phyloP scores from a whole-genome alignment of 2,797 vertebrate species.

The Huso huso region DNA sequence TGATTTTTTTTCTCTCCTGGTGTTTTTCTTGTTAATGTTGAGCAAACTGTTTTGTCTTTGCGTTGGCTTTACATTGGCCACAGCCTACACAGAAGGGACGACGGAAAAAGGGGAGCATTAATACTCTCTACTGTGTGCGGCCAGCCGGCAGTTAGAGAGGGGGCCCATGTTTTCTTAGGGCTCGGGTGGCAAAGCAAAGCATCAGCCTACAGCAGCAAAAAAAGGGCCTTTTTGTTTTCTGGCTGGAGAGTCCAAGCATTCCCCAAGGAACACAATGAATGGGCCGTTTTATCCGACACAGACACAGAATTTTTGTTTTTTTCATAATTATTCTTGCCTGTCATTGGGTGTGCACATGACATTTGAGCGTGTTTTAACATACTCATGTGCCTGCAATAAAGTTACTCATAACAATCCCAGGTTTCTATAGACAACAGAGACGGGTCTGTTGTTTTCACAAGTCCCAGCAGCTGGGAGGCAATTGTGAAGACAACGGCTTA shows the following conservation, averaged over 20 bases:
- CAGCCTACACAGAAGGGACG: slow-evolving; percentile 69
- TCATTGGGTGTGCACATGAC: slow-evolving; percentile 80
- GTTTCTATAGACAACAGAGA: slow-evolving; percentile 87
- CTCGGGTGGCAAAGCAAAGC: slow-evolving; percentile 95
- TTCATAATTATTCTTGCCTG: slow-evolving; percentile 73
- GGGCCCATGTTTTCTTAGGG: slow-evolving; percentile 94
- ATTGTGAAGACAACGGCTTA: slow-evolving; percentile 76
- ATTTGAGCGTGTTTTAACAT: slow-evolving; percentile 75
- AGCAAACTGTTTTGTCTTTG: slow-evolving; percentile 98
- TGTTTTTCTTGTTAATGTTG: slow-evolving; percentile 78
- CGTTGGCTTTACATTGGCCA: slow-evolving; percentile 76
- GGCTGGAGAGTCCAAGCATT: slow-evolving; percentile 79
- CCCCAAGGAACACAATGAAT: slow-evolving; percentile 91
- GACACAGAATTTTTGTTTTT: slow-evolving; percentile 75
- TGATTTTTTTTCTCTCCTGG: slow-evolving; percentile 55
- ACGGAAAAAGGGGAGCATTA: slow-evolving; percentile 69
- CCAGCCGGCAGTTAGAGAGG: slow-evolving; percentile 80
- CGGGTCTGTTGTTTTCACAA: slow-evolving; percentile 77
- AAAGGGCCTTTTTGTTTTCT: slow-evolving; percentile 93
- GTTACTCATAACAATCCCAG: slow-evolving; percentile 70
- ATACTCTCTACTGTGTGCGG: slow-evolving; percentile 84
- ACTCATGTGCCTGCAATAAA: slow-evolving; percentile 87
- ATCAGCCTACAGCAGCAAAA: slow-evolving; percentile 81
- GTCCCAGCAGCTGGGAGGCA: slow-evolving; percentile 82
- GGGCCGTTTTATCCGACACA: slow-evolving; percentile 76